Evolutionary conservation across 2,888 invertebrate genomes (phyloP).

Genomic region (Prostheceraeus crozeri): DNA sequence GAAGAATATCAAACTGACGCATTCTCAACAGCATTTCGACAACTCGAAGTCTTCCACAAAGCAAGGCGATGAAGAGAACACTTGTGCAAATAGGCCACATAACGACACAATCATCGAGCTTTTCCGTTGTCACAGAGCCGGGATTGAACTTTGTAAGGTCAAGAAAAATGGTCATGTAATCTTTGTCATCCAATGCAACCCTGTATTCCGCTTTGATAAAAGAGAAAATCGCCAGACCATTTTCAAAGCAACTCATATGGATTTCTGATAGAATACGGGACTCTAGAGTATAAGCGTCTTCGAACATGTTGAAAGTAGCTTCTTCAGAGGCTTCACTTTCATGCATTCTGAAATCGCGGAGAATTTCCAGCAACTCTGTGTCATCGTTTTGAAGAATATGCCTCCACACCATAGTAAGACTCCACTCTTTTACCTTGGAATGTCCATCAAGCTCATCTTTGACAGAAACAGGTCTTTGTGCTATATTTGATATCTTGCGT

Average conservation of each 20-base stretch:
- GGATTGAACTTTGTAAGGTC: conserved; percentile 15
- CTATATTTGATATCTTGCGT: too few relatives aligned
- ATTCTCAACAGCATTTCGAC: conserved; percentile 27
- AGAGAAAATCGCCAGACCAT: conserved; percentile 30
- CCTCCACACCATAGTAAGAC: too few relatives aligned
- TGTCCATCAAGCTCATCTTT: too few relatives aligned
- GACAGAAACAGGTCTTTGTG: too few relatives aligned
- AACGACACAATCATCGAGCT: conserved; percentile 20
- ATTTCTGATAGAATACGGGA: conserved; percentile 4
- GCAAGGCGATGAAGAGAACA: conserved; percentile 29
- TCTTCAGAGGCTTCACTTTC: too few relatives aligned
- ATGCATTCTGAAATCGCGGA: too few relatives aligned
- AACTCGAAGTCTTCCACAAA: conserved; percentile 29
- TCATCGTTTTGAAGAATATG: conserved; percentile 32
- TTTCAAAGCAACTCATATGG: conserved; percentile 28
- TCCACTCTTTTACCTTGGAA: too few relatives aligned
- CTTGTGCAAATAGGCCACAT: not conserved
- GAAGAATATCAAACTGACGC: conserved; percentile 34
- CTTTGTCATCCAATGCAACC: not conserved
- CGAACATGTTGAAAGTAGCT: conserved; percentile 29
- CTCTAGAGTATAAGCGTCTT: not conserved
- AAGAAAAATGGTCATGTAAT: conserved; percentile 22
- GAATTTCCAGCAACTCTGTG: conserved; percentile 10
- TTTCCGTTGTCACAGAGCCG: not conserved
- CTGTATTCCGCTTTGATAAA: conserved; percentile 25